Base-by-base conservation (phyloP, 1,140 invertebrate genomes). In the Eciton burchellii region DNA sequence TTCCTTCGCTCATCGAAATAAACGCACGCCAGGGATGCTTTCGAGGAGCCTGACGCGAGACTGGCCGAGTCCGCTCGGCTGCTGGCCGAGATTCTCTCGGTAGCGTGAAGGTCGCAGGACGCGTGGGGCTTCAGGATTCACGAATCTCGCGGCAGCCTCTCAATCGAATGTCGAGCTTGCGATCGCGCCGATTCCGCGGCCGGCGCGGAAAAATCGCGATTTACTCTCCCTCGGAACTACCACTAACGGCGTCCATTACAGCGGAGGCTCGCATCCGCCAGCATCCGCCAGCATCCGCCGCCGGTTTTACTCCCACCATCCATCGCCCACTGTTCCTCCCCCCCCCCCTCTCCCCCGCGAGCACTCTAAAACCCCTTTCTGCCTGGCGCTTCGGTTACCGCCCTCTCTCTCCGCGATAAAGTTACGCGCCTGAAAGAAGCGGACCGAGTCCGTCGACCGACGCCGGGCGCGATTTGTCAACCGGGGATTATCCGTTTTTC, bases 131-230 rank as follows among this genome's bases (percentile, higher is more conserved):
- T n/a, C n/a, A n/a, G n/a, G n/a, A n/a, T n/a, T n/a, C n/a, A n/a
- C n/a, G n/a, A n/a, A n/a, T n/a, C n/a, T n/a, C n/a, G n/a, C n/a
- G n/a, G n/a, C n/a, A n/a, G n/a, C n/a, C n/a, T n/a, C n/a, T n/a
- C n/a, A n/a, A n/a, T n/a, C n/a, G n/a, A n/a, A n/a, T n/a, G n/a
- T n/a, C n/a, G n/a, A n/a, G n/a, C n/a, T n/a, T n/a, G n/a, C n/a
- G n/a, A n/a, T n/a, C n/a, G n/a, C n/a, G n/a, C n/a, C 71, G 56
- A 59, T 63, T 49, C 21, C 52, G 43, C 54, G 14, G 54, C 52
- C 29, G 43, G 56, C 65, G 59, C 59, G 73, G 81, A 84, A 88
- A 81, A 88, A 89, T 86, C 84, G 84, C 84, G 86, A 89, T 89
- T 86, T 89, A 84, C 70, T 84, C 68, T 74, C 73, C 82, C 73